phyloP scores from a whole-genome alignment of 2,797 vertebrate species.

The Phoeniculus purpureus region DNA sequence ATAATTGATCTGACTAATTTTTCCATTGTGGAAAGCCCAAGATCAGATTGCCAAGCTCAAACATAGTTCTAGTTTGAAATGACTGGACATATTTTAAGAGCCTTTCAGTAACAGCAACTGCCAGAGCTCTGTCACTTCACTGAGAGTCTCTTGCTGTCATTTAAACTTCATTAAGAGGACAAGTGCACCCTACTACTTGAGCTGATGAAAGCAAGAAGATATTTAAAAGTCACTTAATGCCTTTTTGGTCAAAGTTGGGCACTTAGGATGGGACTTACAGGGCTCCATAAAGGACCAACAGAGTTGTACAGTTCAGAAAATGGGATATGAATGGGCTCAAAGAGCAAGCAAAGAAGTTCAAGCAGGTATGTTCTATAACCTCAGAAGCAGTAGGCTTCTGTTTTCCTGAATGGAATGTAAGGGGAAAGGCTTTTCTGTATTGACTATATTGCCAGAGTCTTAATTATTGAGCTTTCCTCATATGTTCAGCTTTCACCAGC shows the following conservation, averaged over 20 bases:
- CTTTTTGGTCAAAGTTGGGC: neutral
- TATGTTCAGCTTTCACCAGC: rapidly evolving
- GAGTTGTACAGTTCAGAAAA: neutral
- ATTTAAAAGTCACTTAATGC: neutral
- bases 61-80: neutral
- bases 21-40: neutral
- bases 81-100: neutral
- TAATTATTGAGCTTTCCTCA: neutral
- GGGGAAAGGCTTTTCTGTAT: neutral
- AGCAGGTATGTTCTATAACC: neutral
- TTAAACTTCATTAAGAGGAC: constrained; percentile 18
- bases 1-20: neutral
- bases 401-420: neutral
- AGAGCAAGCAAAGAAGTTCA: neutral
- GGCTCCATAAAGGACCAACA: neutral
- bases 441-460: neutral
- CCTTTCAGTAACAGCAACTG: neutral
- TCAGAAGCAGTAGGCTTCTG: neutral
- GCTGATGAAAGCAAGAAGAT: neutral
- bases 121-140: neutral
- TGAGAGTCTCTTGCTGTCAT: neutral
- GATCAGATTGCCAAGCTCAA: neutral
- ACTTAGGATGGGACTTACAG: neutral
- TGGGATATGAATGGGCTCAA: neutral
- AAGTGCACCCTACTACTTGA: neutral